Percentiles rank a stretch among this genome's conserved stretches.
phyloP scores from a whole-genome alignment of 2,797 vertebrate genomes.

The Amphiprion clarkii region DNA sequence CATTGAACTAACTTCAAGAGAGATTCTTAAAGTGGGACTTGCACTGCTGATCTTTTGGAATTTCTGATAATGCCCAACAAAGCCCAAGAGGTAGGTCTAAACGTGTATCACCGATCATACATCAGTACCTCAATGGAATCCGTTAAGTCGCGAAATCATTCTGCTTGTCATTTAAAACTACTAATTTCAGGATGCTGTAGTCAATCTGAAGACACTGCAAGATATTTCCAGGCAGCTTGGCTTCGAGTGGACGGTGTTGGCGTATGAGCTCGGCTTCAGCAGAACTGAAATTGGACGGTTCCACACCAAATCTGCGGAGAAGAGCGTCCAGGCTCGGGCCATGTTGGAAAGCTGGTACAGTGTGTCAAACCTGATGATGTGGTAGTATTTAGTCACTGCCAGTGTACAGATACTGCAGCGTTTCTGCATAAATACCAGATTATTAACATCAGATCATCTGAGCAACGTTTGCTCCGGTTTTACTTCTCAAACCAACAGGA shows the following conservation, averaged over 20 bases:
- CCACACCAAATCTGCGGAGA: constrained; percentile 80
- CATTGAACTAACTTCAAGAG: constrained; percentile 3
- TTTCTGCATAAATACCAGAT: not conserved
- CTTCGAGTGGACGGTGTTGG: constrained; percentile 88
- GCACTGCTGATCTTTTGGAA: constrained; percentile 32
- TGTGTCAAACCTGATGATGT: not conserved
- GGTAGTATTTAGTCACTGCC: too few relatives aligned
- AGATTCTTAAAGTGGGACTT: not conserved
- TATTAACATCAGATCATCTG: not conserved
- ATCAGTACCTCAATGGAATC: not conserved
- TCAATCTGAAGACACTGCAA: constrained; percentile 86
- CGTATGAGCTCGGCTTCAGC: constrained; percentile 86
- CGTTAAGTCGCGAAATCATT: not conserved
- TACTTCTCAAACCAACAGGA: not conserved
- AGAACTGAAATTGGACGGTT: constrained; percentile 84
- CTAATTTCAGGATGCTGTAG: constrained; percentile 85
- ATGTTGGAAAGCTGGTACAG: constrained; percentile 88
- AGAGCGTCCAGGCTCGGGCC: constrained; percentile 81
- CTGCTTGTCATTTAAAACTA: not conserved
- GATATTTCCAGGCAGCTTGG: constrained; percentile 84
- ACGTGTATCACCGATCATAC: not conserved
- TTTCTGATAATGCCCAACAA: constrained; percentile 85
- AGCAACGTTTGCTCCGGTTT: not conserved
- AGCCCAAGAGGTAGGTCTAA: constrained; percentile 85
- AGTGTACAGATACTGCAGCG: not conserved